Evolutionary conservation across 92 coral and sea anemone species (phyloP), one percentile per base, ranked within the genome.

Genomic region (Palythoa grandiflora): DNA sequence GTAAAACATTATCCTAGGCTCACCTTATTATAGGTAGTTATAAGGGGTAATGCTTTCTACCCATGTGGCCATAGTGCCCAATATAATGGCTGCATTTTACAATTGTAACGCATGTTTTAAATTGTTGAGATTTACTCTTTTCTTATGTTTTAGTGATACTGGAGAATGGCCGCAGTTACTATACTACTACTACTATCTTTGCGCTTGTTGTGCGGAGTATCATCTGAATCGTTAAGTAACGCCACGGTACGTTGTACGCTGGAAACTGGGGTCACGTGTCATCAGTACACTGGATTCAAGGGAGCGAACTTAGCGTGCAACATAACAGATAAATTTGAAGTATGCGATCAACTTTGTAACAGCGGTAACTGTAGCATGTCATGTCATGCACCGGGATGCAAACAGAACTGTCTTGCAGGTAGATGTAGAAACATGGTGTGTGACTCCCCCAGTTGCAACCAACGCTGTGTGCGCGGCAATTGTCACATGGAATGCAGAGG

Each of bases 401-500:
- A 91, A 52, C 98, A 95, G 93, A 92, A 88, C 51, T 91, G 96
- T 53, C 68, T 93, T 35, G 98, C 93, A 17, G 93, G 98, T 54
- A 91, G 91, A 70, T 93, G 98, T 79, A 80, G 81, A 61, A 54
- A 87, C 16, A 87, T 93, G 36, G 75, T 57, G 16, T 95, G 98
- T 79, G 74, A 57, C 59, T 88, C 94, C 37, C 89, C 75, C 38
- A 80, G 17, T 6, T 95, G 98, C 88, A 63, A 71, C 57, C 98
- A 95, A 77, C 80, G 84, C 19, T 95, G 98, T 80, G 83, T 92
- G 35, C 93, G 98, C 28, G 87, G 93, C n/a, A 90, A 93, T 8
- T 95, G 98, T 78, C 83, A 93, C 21, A 93, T 95, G 98, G 78
- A 84, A 73, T 95, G 98, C 79, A 66, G 48, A n/a, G 89, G 96